Percentiles rank a stretch among this genome's conserved stretches.
These are phyloP conservation scores for Trematomus bernacchii DNA, from an alignment of 2,797 vertebrate genomes.

Conservation along the genomic window DNA sequence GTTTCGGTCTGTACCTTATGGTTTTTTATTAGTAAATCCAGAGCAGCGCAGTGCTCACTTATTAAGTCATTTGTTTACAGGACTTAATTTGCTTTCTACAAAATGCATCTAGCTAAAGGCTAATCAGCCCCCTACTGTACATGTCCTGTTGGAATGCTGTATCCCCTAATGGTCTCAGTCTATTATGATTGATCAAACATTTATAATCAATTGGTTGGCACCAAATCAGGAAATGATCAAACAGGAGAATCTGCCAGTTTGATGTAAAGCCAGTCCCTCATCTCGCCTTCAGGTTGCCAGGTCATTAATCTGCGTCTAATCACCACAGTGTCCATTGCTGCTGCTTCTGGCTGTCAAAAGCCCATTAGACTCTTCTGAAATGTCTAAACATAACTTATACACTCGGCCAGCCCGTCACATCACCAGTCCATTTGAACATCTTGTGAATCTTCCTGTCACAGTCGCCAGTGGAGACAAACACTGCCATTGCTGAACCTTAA, in stretches of 20 bases:
- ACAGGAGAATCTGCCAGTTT: conserved; percentile 38
- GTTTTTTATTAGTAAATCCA: conserved; percentile 71
- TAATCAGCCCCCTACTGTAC: conserved; percentile 36
- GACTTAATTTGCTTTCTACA: conserved; percentile 60
- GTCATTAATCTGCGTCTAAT: conserved; percentile 65
- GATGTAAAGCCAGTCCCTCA: conserved; percentile 24
- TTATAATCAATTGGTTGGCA: conserved; percentile 55
- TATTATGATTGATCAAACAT: conserved; percentile 58
- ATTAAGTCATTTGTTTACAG: conserved; percentile 70
- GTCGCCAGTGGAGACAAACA: conserved; percentile 19
- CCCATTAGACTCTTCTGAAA: conserved; percentile 56
- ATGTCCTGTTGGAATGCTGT: conserved; percentile 31
- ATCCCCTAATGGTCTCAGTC: conserved; percentile 35
- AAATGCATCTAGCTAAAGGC: conserved; percentile 52
- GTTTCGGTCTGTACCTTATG: conserved; percentile 59
- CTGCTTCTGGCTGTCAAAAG: conserved; percentile 57
- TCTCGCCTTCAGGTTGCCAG: conserved; percentile 34
- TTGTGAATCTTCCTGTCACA: conserved; percentile 53
- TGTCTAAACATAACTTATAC: conserved; percentile 46
- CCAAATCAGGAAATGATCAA: conserved; percentile 48
- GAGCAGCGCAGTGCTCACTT: conserved; percentile 50
- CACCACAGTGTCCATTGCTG: conserved; percentile 43
- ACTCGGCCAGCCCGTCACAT: conserved; percentile 29
- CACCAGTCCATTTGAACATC: conserved; percentile 48
- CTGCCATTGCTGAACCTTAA: background rate